Evolutionary conservation across 2,113 vertebrate genomes (phyloP), one percentile per base, ranked within the genome.

Genomic region (Callocephalon fimbriatum): DNA sequence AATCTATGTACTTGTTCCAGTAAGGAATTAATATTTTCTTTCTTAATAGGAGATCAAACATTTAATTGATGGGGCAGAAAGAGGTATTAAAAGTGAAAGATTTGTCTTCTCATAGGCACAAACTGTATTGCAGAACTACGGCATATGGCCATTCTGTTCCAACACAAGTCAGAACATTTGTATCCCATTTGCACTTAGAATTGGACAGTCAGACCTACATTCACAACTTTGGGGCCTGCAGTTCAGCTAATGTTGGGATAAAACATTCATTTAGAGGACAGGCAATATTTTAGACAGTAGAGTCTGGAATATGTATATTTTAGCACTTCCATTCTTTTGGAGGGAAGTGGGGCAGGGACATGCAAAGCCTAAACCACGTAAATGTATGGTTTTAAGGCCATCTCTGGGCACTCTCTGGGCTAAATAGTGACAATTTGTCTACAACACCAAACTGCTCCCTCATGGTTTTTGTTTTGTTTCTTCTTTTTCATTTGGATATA

Each of bases 331-430:
- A 31, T 50, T 44, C 20, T 23, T 6, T 3, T 63, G 12, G 5
- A 6, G 7, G 7, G 6, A 7, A 2, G 8, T 22, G 2, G 10
- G 8, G 25, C 35, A 20, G 17, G 15, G 37, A 50, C 17, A 27
- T 48, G 42, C 21, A 50, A 75, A 70, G 15, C 26, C n/a, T 21
- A 59, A 65, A 48, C 15, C 18, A 12, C 32, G 14, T 23, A 54
- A 45, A 50, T 17, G 29, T 32, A 59, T 31, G 15, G 14, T 21
- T 58, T 71, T 63, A 78, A 80, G 29, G 18, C 25, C 21, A 40
- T 40, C 15, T 77, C 37, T 31, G 47, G 29, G 13, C 6, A 4
- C 15, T 73, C 73, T 40, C 40, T 54, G 5, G 59, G 45, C 58
- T 44, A 50, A 65, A 59, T 19, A 59, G 32, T 53, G 40, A 25